phyloP scores from a whole-genome alignment of 2,888 invertebrate species.

The Macrophya alboannulata region DNA sequence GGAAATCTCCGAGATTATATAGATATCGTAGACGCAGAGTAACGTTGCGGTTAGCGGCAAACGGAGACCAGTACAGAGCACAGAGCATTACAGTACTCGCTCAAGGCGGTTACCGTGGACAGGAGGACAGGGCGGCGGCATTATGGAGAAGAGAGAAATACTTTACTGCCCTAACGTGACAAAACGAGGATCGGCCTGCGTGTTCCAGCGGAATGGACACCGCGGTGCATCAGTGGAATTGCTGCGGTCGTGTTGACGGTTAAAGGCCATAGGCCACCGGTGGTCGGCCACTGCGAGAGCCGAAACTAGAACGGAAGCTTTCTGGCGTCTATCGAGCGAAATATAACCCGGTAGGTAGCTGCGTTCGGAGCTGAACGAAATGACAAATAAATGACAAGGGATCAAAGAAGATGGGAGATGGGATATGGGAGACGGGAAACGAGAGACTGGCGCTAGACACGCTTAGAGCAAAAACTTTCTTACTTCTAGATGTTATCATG shows the following conservation, averaged over 20 bases:
- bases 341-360: conserved; percentile 24
- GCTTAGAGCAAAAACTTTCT: background rate
- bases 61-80: background rate
- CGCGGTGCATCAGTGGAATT: conserved; percentile 49
- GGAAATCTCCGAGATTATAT: conserved; percentile 32
- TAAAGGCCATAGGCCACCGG: conserved; percentile 35
- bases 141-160: conserved; percentile 46
- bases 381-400: conserved; percentile 22
- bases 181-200: conserved; percentile 35
- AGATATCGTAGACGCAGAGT: conserved; percentile 29
- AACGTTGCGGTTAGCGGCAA: conserved; percentile 35
- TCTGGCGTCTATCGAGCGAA: conserved; percentile 36
- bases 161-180: conserved; percentile 52
- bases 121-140: conserved; percentile 38
- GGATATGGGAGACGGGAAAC: background rate
- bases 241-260: conserved; percentile 45
- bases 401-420: conserved; percentile 7
- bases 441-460: conserved; percentile 26
- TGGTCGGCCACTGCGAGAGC: conserved; percentile 31
- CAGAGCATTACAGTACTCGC: conserved; percentile 42
- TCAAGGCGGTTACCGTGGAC: conserved; percentile 40
- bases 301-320: conserved; percentile 45
- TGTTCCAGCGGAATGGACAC: conserved; percentile 44
- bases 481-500: background rate
- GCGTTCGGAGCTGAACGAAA: background rate